phyloP scores from a whole-genome alignment of 1,140 invertebrate species.

The Euura lappo region DNA sequence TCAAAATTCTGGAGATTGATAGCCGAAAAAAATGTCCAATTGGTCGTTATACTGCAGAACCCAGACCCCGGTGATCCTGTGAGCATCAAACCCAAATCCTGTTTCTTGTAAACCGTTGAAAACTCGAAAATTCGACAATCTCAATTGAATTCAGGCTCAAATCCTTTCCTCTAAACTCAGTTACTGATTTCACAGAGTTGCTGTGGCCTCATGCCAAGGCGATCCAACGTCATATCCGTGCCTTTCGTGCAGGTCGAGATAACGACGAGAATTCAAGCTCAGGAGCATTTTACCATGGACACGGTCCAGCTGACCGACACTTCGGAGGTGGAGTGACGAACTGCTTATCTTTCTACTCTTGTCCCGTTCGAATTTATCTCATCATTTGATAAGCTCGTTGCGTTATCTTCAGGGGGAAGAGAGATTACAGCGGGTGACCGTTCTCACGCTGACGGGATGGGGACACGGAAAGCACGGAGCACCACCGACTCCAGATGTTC shows the following conservation, averaged over 20 bases:
- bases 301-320: slow-evolving; percentile 32
- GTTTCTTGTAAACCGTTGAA: too few species aligned
- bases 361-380: background rate
- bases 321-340: slow-evolving; percentile 24
- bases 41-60: slow-evolving; percentile 66
- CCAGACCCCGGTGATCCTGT: slow-evolving; percentile 37
- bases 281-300: slow-evolving; percentile 24
- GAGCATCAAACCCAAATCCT: background rate
- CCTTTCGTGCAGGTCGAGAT: background rate
- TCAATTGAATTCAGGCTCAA: background rate
- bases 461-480: background rate
- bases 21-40: slow-evolving; percentile 68
- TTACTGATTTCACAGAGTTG: background rate
- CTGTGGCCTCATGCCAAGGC: background rate
- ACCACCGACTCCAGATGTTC: background rate
- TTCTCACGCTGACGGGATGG: background rate
- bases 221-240: background rate
- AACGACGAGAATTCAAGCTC: slow-evolving; percentile 18
- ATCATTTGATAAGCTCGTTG: background rate
- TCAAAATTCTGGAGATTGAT: slow-evolving; percentile 94
- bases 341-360: background rate
- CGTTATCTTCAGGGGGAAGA: background rate
- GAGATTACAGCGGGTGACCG: background rate
- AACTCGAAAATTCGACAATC: background rate
- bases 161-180: background rate